phyloP scores from a whole-genome alignment of 2,888 invertebrate species.

The Carcina quercana region DNA sequence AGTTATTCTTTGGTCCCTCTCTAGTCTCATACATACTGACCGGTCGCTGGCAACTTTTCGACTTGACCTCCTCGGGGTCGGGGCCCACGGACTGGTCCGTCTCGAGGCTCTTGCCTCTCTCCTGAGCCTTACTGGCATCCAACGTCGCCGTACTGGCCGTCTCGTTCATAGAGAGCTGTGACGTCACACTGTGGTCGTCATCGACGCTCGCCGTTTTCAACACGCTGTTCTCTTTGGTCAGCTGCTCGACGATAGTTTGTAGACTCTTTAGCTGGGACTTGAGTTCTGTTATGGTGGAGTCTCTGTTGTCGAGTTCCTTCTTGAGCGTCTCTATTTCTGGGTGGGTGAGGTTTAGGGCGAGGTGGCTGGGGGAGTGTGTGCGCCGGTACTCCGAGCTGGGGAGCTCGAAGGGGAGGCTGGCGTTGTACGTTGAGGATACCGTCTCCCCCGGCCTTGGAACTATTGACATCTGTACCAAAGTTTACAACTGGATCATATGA shows the following conservation, averaged over 20 bases:
- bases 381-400: conserved; percentile 25
- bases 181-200: conserved; percentile 55
- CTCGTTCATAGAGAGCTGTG: conserved; percentile 53
- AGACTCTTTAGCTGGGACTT: conserved; percentile 76
- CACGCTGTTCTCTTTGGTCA: conserved; percentile 87
- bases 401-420: conserved; percentile 47
- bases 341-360: conserved; percentile 25
- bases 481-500: neutral
- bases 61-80: conserved; percentile 61
- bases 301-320: conserved; percentile 77
- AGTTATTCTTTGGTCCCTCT: conserved; percentile 78
- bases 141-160: conserved; percentile 31
- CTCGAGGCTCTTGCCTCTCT: conserved; percentile 59
- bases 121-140: conserved; percentile 37
- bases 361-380: conserved; percentile 31
- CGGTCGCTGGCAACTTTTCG: conserved; percentile 77
- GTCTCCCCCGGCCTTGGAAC: conserved; percentile 50
- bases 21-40: conserved; percentile 92
- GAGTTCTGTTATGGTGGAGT: conserved; percentile 78
- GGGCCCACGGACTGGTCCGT: conserved; percentile 55
- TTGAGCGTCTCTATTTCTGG: conserved; percentile 46
- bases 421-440: conserved; percentile 55
- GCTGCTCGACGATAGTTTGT: conserved; percentile 81
- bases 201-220: conserved; percentile 75
- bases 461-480: conserved; percentile 36